Evolutionary conservation across 2,797 vertebrate species (phyloP).

Genomic region (Micrastur ruficollis): DNA sequence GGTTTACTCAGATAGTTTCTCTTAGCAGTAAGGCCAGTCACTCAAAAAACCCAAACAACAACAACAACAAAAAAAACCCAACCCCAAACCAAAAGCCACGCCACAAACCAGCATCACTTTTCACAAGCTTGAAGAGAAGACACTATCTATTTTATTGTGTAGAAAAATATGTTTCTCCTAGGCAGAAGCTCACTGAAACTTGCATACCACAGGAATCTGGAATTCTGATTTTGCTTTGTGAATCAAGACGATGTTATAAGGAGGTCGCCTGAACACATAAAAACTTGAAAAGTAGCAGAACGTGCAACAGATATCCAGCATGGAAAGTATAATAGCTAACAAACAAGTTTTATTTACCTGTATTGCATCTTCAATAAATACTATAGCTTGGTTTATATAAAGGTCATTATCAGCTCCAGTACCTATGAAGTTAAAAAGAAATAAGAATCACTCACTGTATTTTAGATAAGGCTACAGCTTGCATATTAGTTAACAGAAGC

Average conservation of each 20-base stretch:
- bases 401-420: constrained; percentile 63
- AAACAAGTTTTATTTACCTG: constrained; percentile 72
- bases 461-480: neutral
- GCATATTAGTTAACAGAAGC: neutral
- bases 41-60: neutral
- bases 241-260: neutral
- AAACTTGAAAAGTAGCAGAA: neutral
- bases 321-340: neutral
- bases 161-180: neutral
- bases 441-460: neutral
- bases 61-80: neutral
- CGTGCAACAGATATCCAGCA: neutral
- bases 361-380: constrained; percentile 94
- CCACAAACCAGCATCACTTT: neutral
- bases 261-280: neutral
- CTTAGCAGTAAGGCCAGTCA: neutral
- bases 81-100: neutral
- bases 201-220: neutral
- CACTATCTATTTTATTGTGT: neutral
- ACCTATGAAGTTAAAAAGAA: constrained; percentile 10
- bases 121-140: neutral
- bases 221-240: neutral
- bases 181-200: neutral
- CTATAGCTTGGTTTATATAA: constrained; percentile 86
- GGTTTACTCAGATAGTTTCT: neutral